Conservation (phyloP, 2,113 vertebrate genomes). For the Lophius piscatorius region DNA sequence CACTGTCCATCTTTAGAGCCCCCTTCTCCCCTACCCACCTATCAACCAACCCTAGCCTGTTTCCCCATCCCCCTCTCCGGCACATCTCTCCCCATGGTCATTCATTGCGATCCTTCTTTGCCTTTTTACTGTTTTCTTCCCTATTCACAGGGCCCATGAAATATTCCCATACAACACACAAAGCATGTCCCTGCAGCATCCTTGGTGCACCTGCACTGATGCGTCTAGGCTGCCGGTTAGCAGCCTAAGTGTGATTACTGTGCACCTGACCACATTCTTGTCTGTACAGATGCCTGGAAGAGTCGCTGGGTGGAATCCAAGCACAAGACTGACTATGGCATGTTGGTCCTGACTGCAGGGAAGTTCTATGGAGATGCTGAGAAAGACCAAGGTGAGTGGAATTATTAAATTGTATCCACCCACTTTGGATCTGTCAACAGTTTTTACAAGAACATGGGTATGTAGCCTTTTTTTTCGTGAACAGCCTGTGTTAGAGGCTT, state of each 20-base stretch:
- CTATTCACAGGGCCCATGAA: background rate
- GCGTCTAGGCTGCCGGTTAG: constrained; percentile 3
- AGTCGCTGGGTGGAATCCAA: constrained; percentile 83
- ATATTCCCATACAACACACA: background rate
- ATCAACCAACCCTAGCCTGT: constrained; percentile 12
- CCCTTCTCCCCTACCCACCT: background rate
- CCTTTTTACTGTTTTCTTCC: constrained; percentile 4
- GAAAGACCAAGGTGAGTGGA: constrained; percentile 83
- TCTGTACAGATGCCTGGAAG: constrained; percentile 79
- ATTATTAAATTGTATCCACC: background rate
- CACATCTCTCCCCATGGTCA: constrained; percentile 22
- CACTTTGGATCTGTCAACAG: background rate
- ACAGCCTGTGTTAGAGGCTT: no score
- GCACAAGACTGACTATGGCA: constrained; percentile 81
- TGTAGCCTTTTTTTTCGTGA: no score
- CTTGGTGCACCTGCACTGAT: constrained; percentile 35
- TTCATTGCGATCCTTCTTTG: constrained; percentile 4
- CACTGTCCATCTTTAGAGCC: constrained; percentile 30
- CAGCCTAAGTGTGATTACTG: background rate
- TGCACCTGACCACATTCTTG: constrained; percentile 31
- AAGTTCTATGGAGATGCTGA: constrained; percentile 85
- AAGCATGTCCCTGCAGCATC: background rate
- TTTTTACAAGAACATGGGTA: no score
- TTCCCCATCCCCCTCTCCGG: constrained; percentile 26
- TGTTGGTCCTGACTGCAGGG: constrained; percentile 81